Percentiles rank a stretch among this genome's conserved stretches.
phyloP scores from a whole-genome alignment of 2,797 vertebrate genomes.

The Sebastes aleutianus region DNA sequence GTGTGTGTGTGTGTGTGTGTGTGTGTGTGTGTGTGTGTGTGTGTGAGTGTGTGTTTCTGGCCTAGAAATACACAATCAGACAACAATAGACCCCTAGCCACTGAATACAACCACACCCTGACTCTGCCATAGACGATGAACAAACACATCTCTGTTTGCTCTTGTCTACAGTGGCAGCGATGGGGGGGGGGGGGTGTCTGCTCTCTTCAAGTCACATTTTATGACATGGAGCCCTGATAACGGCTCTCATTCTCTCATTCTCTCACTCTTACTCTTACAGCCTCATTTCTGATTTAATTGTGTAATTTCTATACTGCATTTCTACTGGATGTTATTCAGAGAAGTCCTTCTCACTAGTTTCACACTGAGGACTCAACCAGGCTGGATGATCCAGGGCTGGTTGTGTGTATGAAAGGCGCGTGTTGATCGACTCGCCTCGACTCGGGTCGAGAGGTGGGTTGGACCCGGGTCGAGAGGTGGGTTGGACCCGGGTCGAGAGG shows the following conservation, averaged over 20 bases:
- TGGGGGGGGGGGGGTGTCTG: not conserved
- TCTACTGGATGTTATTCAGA: not conserved
- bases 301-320: not conserved
- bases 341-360: not conserved
- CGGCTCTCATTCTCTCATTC: not conserved
- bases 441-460: no score
- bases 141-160: conserved; percentile 36
- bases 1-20: not conserved
- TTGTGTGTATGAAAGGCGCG: no score
- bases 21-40: no score
- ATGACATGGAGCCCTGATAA: not conserved
- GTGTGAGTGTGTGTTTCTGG: not conserved
- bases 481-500: no score
- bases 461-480: no score
- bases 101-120: conserved; percentile 29
- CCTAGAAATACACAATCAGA: conserved; percentile 24
- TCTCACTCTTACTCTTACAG: not conserved
- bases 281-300: fast-evolving
- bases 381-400: no score
- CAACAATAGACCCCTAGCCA: conserved; percentile 39
- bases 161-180: not conserved
- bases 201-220: not conserved
- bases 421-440: no score
- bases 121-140: conserved; percentile 16
- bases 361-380: no score